phyloP scores from a whole-genome alignment of 92 coral and sea anemone genomes.

The Galaxea fascicularis region DNA sequence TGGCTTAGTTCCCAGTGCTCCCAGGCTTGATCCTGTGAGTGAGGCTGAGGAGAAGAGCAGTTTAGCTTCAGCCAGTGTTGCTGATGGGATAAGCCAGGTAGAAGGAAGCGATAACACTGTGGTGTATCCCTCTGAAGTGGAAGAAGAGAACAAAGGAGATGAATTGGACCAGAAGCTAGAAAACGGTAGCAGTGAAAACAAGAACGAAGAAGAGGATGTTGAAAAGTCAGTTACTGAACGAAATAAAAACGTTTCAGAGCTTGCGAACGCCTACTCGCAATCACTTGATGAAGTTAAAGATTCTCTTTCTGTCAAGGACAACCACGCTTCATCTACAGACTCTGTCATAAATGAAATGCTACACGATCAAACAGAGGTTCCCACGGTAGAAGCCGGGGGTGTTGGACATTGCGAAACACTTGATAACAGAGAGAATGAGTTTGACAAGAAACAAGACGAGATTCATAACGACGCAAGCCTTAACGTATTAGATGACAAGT shows the following conservation, averaged over 20 bases:
- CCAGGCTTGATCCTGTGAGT: conserved; percentile 74
- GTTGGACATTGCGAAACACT: not conserved
- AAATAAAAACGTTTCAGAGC: not conserved
- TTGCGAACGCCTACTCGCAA: not conserved
- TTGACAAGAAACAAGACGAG: conserved; percentile 21
- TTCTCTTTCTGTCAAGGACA: not conserved
- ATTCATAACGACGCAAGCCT: not conserved
- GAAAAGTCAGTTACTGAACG: conserved; percentile 5
- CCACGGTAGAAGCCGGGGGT: not conserved
- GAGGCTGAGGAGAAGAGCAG: conserved; percentile 91
- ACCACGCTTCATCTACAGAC: not conserved
- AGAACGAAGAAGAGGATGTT: not conserved
- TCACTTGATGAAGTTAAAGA: not conserved
- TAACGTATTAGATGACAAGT: conserved; percentile 1
- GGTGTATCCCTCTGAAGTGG: conserved; percentile 59
- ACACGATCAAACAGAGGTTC: not conserved
- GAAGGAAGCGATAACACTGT: not conserved
- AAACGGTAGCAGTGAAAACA: not conserved
- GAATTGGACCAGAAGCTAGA: not conserved
- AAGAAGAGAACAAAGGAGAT: conserved; percentile 29
- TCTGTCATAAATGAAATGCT: not conserved
- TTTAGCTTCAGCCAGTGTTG: conserved; percentile 47
- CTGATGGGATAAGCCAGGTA: conserved; percentile 43
- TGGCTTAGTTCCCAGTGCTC: conserved; percentile 8
- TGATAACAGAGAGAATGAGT: not conserved